A percentile compares a stretch with the other conserved stretches of the same genome.
Evolutionary conservation across 2,113 vertebrate species (phyloP).

Genomic region (Dendrocopos noguchii): DNA sequence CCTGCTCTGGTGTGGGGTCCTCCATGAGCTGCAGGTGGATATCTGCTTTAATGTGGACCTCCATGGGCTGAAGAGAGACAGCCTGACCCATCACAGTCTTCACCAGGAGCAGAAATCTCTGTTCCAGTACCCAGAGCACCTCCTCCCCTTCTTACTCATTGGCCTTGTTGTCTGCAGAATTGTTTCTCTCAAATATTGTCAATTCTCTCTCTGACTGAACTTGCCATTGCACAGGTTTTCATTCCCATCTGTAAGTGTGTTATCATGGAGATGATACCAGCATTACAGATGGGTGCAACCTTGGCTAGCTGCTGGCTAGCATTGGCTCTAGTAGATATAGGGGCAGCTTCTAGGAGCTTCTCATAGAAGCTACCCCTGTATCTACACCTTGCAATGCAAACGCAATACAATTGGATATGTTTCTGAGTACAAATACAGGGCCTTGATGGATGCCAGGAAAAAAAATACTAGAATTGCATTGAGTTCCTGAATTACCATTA

Average conservation of each 20-base stretch:
- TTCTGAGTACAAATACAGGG: not conserved
- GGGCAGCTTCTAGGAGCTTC: not conserved
- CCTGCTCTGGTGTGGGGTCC: too few relatives aligned
- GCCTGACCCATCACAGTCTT: not conserved
- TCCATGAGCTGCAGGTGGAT: too few relatives aligned
- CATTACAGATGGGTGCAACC: rapidly evolving
- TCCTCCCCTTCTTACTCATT: not conserved
- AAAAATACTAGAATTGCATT: not conserved
- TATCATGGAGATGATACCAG: not conserved
- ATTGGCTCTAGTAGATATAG: too few relatives aligned
- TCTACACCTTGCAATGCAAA: not conserved
- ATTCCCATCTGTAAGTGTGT: not conserved
- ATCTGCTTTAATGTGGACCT: too few relatives aligned
- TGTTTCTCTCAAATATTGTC: not conserved
- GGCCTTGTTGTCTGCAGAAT: not conserved
- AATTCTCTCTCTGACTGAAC: not conserved
- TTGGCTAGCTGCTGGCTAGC: not conserved
- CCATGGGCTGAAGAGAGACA: not conserved
- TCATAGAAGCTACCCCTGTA: not conserved
- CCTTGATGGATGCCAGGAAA: not conserved
- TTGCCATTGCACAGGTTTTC: not conserved
- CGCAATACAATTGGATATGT: not conserved
- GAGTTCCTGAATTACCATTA: not conserved
- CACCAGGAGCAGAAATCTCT: rapidly evolving
- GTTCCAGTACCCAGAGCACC: rapidly evolving